Conservation (phyloP, 2,113 vertebrate species). For the Stictonetta naevosa region DNA sequence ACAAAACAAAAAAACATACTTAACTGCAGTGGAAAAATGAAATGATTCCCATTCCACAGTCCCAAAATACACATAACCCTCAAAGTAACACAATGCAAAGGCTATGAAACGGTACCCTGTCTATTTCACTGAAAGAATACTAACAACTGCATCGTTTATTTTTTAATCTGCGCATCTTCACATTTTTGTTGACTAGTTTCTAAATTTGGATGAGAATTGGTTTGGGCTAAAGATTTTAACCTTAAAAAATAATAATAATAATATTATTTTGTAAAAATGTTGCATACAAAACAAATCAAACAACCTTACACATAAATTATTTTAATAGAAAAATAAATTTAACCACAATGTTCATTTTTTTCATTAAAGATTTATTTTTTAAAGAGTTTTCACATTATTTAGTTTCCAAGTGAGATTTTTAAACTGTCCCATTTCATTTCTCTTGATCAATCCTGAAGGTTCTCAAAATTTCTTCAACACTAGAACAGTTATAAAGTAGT, state of each 20-base stretch:
- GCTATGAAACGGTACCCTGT: background rate
- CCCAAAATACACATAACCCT: background rate
- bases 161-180: background rate
- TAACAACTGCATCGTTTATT: background rate
- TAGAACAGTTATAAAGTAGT: background rate
- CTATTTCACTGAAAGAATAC: background rate
- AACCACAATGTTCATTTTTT: background rate
- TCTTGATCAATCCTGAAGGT: background rate
- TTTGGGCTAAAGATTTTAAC: background rate
- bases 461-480: background rate
- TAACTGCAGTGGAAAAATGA: background rate
- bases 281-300: background rate
- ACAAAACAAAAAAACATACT: background rate
- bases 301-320: background rate
- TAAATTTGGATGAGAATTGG: background rate
- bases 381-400: background rate
- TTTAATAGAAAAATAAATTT: background rate
- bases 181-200: background rate
- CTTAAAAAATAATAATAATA: background rate
- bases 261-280: background rate
- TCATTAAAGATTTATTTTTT: background rate
- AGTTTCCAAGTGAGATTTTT: background rate
- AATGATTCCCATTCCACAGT: background rate
- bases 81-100: background rate
- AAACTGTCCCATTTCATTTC: background rate